Evolutionary conservation across 2,888 invertebrate genomes (phyloP).

Genomic region (Polyommatus iphigenia): DNA sequence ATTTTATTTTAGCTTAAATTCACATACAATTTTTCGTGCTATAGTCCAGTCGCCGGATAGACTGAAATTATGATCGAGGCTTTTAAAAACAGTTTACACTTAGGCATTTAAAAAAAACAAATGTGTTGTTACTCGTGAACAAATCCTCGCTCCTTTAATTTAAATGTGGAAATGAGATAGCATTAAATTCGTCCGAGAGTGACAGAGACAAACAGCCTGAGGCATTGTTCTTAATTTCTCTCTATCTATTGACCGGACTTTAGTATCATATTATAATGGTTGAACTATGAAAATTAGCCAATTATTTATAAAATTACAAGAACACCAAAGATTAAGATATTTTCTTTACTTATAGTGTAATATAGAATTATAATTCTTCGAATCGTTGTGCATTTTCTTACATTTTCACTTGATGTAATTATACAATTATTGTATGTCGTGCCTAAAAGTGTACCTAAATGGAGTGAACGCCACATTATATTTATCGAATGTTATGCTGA

Average conservation of each 20-base stretch:
- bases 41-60: background rate
- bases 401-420: constrained; percentile 1
- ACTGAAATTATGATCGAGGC: background rate
- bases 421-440: constrained; percentile 22
- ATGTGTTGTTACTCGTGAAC: too few relatives aligned
- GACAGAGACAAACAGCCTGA: too few relatives aligned
- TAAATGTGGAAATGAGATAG: background rate
- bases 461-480: background rate
- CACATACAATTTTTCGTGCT: background rate
- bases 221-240: background rate
- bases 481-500: background rate
- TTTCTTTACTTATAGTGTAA: background rate
- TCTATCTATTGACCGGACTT: background rate
- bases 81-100: too few relatives aligned
- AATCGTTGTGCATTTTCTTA: constrained; percentile 1
- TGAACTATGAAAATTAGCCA: background rate
- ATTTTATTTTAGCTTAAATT: background rate
- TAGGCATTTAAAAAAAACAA: too few relatives aligned
- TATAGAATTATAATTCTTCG: background rate
- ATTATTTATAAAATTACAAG: background rate
- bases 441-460: constrained; percentile 27
- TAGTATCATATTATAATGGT: background rate
- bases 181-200: too few relatives aligned
- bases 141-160: background rate
- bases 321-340: background rate